Conservation (phyloP, 2,888 invertebrate genomes). For the Tetrapedia diversipes region DNA sequence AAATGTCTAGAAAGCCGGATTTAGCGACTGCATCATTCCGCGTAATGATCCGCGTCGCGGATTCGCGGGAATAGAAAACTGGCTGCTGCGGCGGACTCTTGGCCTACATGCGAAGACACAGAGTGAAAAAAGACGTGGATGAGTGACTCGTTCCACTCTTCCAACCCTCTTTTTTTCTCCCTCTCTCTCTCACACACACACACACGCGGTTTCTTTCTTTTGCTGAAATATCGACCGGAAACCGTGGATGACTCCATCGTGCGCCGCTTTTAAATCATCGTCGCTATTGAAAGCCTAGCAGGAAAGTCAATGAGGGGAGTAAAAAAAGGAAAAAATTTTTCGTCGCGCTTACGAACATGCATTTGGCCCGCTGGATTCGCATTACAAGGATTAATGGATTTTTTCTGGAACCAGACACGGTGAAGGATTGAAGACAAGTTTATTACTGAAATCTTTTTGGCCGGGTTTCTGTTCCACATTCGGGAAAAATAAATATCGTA, state of each 20-base stretch:
- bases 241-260: slow-evolving; percentile 34
- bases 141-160: slow-evolving; percentile 4
- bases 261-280: slow-evolving; percentile 48
- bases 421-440: not conserved
- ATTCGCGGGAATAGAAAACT: slow-evolving; percentile 46
- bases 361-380: not conserved
- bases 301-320: not conserved
- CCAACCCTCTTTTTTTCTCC: too few relatives aligned
- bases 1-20: slow-evolving; percentile 18
- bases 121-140: slow-evolving; percentile 3
- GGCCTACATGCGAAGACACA: slow-evolving; percentile 55
- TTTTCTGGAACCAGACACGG: not conserved
- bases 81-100: slow-evolving; percentile 46
- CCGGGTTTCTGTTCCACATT: not conserved
- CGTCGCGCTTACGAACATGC: not conserved
- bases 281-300: slow-evolving; percentile 16
- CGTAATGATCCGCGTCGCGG: slow-evolving; percentile 53
- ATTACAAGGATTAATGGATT: not conserved
- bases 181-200: too few relatives aligned
- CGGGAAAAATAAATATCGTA: too few relatives aligned
- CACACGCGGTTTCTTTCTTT: too few relatives aligned
- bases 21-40: slow-evolving; percentile 28
- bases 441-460: not conserved
- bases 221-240: slow-evolving; percentile 38
- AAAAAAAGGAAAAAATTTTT: not conserved